A percentile compares a stretch with the other conserved stretches of the same genome.
These are phyloP conservation scores for Drosophila pallidifrons DNA, from an alignment of 1,140 invertebrate genomes.

Conservation along the genomic window DNA sequence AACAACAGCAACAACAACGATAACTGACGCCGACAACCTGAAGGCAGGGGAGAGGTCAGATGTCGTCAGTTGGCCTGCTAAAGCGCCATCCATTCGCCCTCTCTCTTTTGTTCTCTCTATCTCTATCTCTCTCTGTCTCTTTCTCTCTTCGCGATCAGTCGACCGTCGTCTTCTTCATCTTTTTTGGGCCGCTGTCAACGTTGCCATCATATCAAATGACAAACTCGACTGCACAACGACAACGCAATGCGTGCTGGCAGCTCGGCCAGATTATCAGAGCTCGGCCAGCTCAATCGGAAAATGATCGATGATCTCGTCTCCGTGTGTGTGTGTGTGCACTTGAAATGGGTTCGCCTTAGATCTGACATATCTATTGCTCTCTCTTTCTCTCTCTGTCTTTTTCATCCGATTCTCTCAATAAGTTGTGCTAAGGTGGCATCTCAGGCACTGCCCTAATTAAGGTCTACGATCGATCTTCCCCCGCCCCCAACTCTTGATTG, in stretches of 20 bases:
- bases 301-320: slow-evolving; percentile 62
- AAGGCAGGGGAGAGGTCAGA: slow-evolving; percentile 37
- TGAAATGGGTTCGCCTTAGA: slow-evolving; percentile 23
- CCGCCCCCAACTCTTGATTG: background rate
- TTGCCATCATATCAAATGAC: slow-evolving; percentile 75
- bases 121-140: background rate
- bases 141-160: background rate
- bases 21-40: background rate
- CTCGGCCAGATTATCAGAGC: slow-evolving; percentile 59
- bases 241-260: slow-evolving; percentile 54
- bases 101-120: background rate
- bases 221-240: slow-evolving; percentile 62
- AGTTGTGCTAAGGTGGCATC: slow-evolving; percentile 38
- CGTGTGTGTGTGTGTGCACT: slow-evolving; percentile 18
- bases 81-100: slow-evolving; percentile 21
- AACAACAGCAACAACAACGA: slow-evolving; percentile 13
- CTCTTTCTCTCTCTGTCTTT: background rate
- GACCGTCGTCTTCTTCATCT: slow-evolving; percentile 46
- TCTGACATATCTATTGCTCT: slow-evolving; percentile 14
- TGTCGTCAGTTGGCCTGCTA: slow-evolving; percentile 48
- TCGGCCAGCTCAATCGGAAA: slow-evolving; percentile 69
- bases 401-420: slow-evolving; percentile 17
- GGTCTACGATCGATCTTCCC: slow-evolving; percentile 4
- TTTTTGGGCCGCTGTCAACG: slow-evolving; percentile 57
- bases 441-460: slow-evolving; percentile 49